A percentile compares a stretch with the other conserved stretches of the same genome.
Evolutionary conservation across 2,888 invertebrate species (phyloP).

Genomic region (Ophion slaviceki): DNA sequence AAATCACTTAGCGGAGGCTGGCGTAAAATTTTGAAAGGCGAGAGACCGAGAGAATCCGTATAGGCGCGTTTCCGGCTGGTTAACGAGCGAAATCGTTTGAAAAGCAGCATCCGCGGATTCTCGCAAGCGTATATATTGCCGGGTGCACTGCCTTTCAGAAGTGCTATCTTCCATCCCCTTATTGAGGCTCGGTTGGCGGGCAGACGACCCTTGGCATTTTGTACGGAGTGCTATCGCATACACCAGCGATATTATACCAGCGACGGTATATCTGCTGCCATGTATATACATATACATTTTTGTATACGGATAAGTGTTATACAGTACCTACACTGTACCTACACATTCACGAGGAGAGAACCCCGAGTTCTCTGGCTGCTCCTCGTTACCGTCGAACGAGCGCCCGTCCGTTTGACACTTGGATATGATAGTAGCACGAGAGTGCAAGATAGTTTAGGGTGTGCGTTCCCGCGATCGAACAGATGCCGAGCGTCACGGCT

Average conservation of each 20-base stretch:
- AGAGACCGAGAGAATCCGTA: slow-evolving; percentile 44
- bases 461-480: slow-evolving; percentile 73
- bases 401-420: slow-evolving; percentile 48
- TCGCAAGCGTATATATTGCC: slow-evolving; percentile 46
- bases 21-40: slow-evolving; percentile 48
- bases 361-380: slow-evolving; percentile 44
- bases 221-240: slow-evolving; percentile 63
- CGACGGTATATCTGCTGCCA: slow-evolving; percentile 17
- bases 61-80: slow-evolving; percentile 70
- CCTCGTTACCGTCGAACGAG: slow-evolving; percentile 66
- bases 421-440: slow-evolving; percentile 47
- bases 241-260: slow-evolving; percentile 50
- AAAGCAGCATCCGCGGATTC: slow-evolving; percentile 59
- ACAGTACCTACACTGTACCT: slow-evolving; percentile 15
- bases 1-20: slow-evolving; percentile 68
- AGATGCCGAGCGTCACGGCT: slow-evolving; percentile 83
- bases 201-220: slow-evolving; percentile 76
- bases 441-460: slow-evolving; percentile 43
- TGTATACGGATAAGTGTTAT: slow-evolving; percentile 24
- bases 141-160: slow-evolving; percentile 43
- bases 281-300: slow-evolving; percentile 9
- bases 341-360: slow-evolving; percentile 42
- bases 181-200: slow-evolving; percentile 53
- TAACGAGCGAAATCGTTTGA: slow-evolving; percentile 73
- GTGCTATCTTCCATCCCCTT: slow-evolving; percentile 60